Evolutionary conservation across 2,113 vertebrate species (phyloP).

Genomic region (Galeopterus variegatus): DNA sequence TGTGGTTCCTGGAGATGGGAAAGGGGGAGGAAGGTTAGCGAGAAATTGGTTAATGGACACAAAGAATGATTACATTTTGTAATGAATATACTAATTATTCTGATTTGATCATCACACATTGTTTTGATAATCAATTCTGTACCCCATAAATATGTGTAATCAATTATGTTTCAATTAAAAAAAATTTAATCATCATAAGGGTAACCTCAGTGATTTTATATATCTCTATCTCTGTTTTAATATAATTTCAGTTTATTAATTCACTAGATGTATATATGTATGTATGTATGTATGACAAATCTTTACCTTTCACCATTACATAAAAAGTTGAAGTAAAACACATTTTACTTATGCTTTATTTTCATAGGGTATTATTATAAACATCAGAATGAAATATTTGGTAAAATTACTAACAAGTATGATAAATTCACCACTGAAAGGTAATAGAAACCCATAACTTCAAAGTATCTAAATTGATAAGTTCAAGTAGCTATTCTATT

Average conservation of each 20-base stretch:
- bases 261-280: neutral
- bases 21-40: too few species aligned
- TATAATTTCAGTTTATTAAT: neutral
- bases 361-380: neutral
- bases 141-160: too few species aligned
- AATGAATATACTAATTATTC: too few species aligned
- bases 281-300: neutral
- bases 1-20: too few species aligned
- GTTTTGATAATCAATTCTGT: too few species aligned
- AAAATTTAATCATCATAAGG: neutral
- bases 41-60: too few species aligned
- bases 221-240: neutral
- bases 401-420: neutral
- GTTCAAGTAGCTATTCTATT: neutral
- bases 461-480: neutral
- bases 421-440: neutral
- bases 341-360: neutral
- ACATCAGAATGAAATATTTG: neutral
- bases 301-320: neutral
- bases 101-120: too few species aligned
- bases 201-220: neutral
- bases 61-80: too few species aligned
- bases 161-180: too few species aligned
- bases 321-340: neutral
- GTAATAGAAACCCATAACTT: neutral